Evolutionary conservation across 1,140 invertebrate genomes (phyloP), one percentile per base, ranked within the genome.

Genomic region (Plectrocnemia conspersa): DNA sequence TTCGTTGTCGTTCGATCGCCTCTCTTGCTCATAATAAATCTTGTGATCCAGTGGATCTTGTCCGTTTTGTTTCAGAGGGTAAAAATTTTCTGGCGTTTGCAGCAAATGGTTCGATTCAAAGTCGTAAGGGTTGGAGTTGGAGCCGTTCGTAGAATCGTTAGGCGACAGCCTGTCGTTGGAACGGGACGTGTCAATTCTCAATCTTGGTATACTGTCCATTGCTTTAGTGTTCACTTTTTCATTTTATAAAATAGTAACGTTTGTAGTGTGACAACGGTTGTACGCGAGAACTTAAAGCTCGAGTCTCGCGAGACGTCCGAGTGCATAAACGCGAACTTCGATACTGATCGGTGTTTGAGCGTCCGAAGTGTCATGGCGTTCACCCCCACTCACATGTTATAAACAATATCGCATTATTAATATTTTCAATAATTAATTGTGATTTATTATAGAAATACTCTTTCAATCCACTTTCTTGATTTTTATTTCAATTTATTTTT

Each of bases 131-230:
- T 38, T 23, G n/a, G 47, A 50, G n/a, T 15, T 25, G 33, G 47
- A 50, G 13, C 47, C 47, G 21, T 23, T 50, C 3, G 42, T 45
- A 3, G 47, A 50, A 2, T 50, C 47, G 21, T 50, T 50, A 1
- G 11, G 36, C n/a, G 47, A 35, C 3, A 35, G 36, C 13, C 36
- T 25, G 13, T 35, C 24, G 11, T 50, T 35, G 1, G 32, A 36
- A 38, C 47, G 25, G 5, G 47, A 50, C 10, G 47, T 38, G 9
- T 38, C 35, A 1, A 50, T 35, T 25, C 47, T 36, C 16, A 22
- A 16, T 15, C 18, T 19, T 5, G 47, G 2, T 7, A 50, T 10
- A 38, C 25, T 21, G 7, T 50, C 33, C 47, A 50, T 50, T 24
- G 3, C 15, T 16, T 48, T 9, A 7, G 9, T 23, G 11, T 33